Conservation (phyloP, 2,888 invertebrate species). For the Stenodera caucasica region DNA sequence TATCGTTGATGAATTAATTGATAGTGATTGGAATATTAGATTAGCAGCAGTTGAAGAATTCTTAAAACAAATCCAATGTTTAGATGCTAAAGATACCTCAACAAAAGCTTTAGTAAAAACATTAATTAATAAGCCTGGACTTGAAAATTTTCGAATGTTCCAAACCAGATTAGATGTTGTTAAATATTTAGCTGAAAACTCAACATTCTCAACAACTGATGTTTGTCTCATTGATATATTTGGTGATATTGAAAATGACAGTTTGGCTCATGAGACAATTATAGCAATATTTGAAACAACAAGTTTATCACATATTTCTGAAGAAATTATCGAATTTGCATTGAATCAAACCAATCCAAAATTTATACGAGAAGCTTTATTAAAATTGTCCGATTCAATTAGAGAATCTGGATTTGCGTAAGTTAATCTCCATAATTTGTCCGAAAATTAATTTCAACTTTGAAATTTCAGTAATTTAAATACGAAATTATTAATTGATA, state of each 20-base stretch:
- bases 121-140: constrained; percentile 80
- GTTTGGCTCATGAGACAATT: constrained; percentile 70
- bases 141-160: constrained; percentile 87
- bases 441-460: constrained; percentile 7
- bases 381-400: constrained; percentile 77
- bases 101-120: constrained; percentile 76
- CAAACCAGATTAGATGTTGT: constrained; percentile 80
- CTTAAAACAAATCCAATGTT: constrained; percentile 62
- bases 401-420: constrained; percentile 86
- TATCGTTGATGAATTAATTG: constrained; percentile 66
- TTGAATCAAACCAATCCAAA: constrained; percentile 89
- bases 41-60: constrained; percentile 76
- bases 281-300: constrained; percentile 77
- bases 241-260: constrained; percentile 79
- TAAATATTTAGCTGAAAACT: constrained; percentile 75
- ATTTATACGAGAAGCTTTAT: constrained; percentile 81
- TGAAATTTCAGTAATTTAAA: constrained; percentile 59
- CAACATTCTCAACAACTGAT: constrained; percentile 72
- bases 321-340: constrained; percentile 72
- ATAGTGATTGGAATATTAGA: constrained; percentile 84
- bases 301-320: constrained; percentile 73
- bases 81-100: constrained; percentile 66
- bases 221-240: constrained; percentile 78
- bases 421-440: constrained; percentile 50
- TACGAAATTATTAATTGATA: constrained; percentile 72